Evolutionary conservation across 2,888 invertebrate genomes (phyloP), one percentile per base, ranked within the genome.

Genomic region (Melanotus villosus): DNA sequence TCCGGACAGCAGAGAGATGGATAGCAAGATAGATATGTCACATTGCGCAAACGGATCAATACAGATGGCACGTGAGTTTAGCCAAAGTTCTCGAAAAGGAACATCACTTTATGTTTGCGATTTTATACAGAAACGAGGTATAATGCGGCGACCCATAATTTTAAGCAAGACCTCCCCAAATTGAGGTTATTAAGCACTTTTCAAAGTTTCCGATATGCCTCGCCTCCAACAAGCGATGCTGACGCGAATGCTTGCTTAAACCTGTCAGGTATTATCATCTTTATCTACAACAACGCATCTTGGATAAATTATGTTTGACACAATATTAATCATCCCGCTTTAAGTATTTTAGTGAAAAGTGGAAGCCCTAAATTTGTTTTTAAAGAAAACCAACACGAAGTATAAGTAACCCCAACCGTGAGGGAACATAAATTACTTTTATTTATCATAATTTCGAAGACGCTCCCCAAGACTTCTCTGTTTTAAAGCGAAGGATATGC

Each of bases 31-130:
- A 68, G 56, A 71, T 64, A 60, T 34, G 57, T 60, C 59, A 60
- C 60, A 64, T 60, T 60, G 59, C 41, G 65, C 59, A 50, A 63
- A 65, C 56, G 41, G 71, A 68, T 71, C 71, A 54, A 71, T 71
- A 67, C n/a, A 21, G 26, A 14, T 45, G 23, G 58, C 56, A 45
- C 50, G 34, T 60, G 41, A 66, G 56, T 26, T 14, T 52, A 9
- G 10, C 32, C 26, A 26, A 26, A 7, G 3, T 26, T 7, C 14
- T 4, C 16, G 32, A 10, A 1, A 30, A 19, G 10, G 16, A 47
- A 47, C 2, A 23, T 10, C 21, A n/a, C 6, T 19, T 19, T 50
- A 4, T 9, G 18, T 52, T 52, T 18, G 26, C 19, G 32, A 10
- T 32, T 52, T 30, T 16, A 52, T 10, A 30, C 4, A 18, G 0